These are phyloP conservation scores for Habroteleia sp. DNA, from an alignment of 2,888 invertebrate genomes.

Conservation along the genomic window DNA sequence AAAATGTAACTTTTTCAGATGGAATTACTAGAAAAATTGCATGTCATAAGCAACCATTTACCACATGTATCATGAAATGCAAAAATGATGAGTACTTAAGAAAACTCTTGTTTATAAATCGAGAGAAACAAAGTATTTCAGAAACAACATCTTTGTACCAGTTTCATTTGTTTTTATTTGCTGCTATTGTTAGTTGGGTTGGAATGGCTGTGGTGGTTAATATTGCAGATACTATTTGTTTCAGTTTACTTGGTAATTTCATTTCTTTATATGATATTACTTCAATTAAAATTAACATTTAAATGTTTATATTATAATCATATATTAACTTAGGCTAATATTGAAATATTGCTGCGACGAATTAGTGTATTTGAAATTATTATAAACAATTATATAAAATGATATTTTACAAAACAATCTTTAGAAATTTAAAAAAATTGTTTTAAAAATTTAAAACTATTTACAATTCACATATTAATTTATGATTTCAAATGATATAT, in stretches of 20 bases:
- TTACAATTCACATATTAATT: too few relatives aligned
- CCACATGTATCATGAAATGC: slow-evolving; percentile 81
- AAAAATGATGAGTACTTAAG: slow-evolving; percentile 73
- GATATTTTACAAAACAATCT: too few relatives aligned
- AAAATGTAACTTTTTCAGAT: slow-evolving; percentile 80
- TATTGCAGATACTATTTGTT: slow-evolving; percentile 94
- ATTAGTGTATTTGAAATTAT: too few relatives aligned
- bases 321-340: too few relatives aligned
- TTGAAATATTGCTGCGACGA: too few relatives aligned
- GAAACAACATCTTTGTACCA: slow-evolving; percentile 82
- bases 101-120: slow-evolving; percentile 68
- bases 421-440: too few relatives aligned
- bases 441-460: too few relatives aligned
- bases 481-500: too few relatives aligned
- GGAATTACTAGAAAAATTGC: slow-evolving; percentile 72
- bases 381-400: too few relatives aligned
- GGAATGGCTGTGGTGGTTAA: slow-evolving; percentile 93
- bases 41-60: slow-evolving; percentile 78
- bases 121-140: slow-evolving; percentile 20
- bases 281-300: too few relatives aligned
- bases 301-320: too few relatives aligned
- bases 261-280: slow-evolving; percentile 2
- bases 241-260: slow-evolving; percentile 87
- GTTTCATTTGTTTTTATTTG: slow-evolving; percentile 90
- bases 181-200: slow-evolving; percentile 90